Base-by-base conservation (phyloP, 2,797 vertebrate genomes). In the Syndactyla subalaris region DNA sequence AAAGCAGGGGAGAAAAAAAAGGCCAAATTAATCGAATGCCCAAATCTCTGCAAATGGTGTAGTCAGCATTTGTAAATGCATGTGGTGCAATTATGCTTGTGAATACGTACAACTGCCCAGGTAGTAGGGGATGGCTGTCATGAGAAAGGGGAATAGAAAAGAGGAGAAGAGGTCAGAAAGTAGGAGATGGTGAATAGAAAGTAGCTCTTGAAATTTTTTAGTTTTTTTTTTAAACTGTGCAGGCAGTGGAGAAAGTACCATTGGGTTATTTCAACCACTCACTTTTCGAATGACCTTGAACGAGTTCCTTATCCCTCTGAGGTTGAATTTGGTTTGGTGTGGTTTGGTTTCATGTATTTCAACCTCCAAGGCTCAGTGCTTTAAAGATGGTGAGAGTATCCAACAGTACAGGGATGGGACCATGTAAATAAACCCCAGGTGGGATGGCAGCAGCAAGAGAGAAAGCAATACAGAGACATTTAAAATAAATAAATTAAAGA, bases 1-100 rank as follows among this genome's bases (percentile, higher is more conserved):
- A 81, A 81, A 72, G 22, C 30, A 12, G 9, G 6, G 5, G 49
- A 3, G 49, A 3, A 0, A 0, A 0, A 27, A 13, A 70, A 55
- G 58, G 8, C 32, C 59, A 32, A 77, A 87, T 74, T 61, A 89
- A 43, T 80, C 0, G 0, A 86, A 84, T 65, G 26, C 18, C 36
- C 32, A 63, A 48, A 65, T 82, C 32, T 71, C 59, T 95, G 61
- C 23, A 74, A 49, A 48, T 63, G 6, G 29, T 57, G 9, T 51
- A 36, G 43, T 84, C 36, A 66, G 48, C 10, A 2, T 91, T 89
- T 80, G 17, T 67, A 58, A 90, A 75, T 75, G 36, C 0, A 0
- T 26, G 15, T 79, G n/a, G 14, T 70, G 14, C 59, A 74, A 3
- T 49, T 49, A 5, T 45, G 29, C 29, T 77, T 88, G 41, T 59